phyloP scores from a whole-genome alignment of 2,113 vertebrate species.

The Pelecanus crispus region DNA sequence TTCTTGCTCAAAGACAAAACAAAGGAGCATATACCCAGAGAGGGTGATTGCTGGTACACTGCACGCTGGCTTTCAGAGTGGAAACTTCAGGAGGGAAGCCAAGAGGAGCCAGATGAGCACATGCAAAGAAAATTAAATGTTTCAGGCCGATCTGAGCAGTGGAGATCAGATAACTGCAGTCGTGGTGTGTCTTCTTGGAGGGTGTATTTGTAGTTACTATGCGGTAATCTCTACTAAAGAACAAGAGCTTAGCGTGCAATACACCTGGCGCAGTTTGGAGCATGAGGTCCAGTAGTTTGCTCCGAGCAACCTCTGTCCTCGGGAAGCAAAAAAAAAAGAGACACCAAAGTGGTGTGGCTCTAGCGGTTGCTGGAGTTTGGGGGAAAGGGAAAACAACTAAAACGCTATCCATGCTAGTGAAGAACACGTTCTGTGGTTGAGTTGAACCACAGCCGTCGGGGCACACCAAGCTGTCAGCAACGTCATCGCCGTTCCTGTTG shows the following conservation, averaged over 20 bases:
- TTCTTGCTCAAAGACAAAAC: neutral
- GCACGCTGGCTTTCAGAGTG: neutral
- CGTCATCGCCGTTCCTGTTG: accelerated
- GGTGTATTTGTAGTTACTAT: neutral
- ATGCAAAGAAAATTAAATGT: slow-evolving; percentile 24
- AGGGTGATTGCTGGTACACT: neutral
- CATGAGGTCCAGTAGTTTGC: neutral
- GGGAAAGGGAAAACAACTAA: neutral
- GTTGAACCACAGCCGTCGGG: neutral
- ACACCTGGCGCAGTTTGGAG: neutral
- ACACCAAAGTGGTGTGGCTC: neutral
- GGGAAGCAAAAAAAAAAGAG: neutral
- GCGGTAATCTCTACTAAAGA: neutral
- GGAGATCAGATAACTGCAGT: neutral
- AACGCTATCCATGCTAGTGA: accelerated
- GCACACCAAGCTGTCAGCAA: neutral
- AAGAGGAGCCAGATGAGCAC: neutral
- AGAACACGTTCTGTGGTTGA: accelerated
- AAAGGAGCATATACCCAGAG: neutral
- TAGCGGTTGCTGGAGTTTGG: neutral
- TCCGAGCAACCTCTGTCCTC: neutral
- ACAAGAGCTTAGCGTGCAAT: neutral
- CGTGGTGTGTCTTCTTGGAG: neutral
- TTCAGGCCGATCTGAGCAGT: neutral
- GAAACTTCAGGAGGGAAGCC: neutral